Evolutionary conservation across 2,888 invertebrate species (phyloP), one percentile per base, ranked within the genome.

Genomic region (Sarcophaga caerulescens): DNA sequence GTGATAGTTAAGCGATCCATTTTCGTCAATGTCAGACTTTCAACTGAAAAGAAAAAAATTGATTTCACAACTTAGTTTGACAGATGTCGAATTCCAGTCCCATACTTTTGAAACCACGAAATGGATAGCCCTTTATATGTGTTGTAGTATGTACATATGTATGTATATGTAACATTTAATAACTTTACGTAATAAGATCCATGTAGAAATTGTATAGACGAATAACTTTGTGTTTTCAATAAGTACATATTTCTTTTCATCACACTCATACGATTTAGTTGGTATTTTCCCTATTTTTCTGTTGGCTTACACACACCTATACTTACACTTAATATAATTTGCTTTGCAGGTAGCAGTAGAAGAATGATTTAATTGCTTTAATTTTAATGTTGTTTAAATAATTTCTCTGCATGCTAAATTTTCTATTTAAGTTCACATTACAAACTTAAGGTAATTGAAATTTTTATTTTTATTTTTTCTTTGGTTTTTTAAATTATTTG

Each of bases 311-410:
- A 14, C 17, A 74, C 52, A 14, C 17, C 12, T 52, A 5, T 71
- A 25, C 76, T 87, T 81, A 84, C 73, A 65, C 71, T 73, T 60
- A 65, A 74, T 69, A 17, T 21, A 73, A 81, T 87, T 88, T 88
- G 85, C 80, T 79, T 88, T 87, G 62, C 84, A 88, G 88, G 85
- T 83, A 73, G 79, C 83, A 83, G 65, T 81, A 85, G 85, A 78
- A 84, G 85, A 83, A 79, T 85, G 83, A 35, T 81, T 85, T 87
- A 87, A 81, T 79, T 75, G 76, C 71, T 75, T 85, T 77, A 44
- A 71, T 83, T 77, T 81, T 60, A 73, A 70, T 69, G 63, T 62
- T 68, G 63, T 62, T 68, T 73, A 73, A 68, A 44, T 80, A 45
- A 45, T 60, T 80, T 78, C 25, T 73, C 70, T 83, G 85, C 85